A percentile compares a stretch with the other conserved stretches of the same genome.
These are phyloP conservation scores for Rhynchophorus ferrugineus DNA, from an alignment of 1,140 invertebrate genomes.

Conservation along the genomic window DNA sequence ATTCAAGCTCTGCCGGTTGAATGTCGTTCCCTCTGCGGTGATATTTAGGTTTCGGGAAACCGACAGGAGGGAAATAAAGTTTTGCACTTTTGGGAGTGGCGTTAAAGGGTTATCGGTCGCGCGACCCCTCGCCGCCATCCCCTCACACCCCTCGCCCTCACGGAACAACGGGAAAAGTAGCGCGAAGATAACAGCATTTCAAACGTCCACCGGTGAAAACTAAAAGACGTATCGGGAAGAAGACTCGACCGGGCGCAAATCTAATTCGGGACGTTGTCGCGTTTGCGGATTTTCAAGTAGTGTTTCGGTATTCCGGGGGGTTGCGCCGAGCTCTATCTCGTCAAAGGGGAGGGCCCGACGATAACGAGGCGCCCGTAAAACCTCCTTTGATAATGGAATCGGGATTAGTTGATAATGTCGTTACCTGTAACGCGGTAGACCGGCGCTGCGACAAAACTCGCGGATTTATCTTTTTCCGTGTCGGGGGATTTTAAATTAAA, in stretches of 20 bases:
- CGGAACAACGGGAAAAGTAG: constrained; percentile 20
- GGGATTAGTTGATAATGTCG: constrained; percentile 34
- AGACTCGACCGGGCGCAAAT: constrained; percentile 36
- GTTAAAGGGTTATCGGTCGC: neutral
- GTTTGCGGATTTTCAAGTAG: constrained; percentile 41
- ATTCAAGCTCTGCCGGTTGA: neutral
- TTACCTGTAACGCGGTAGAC: constrained; percentile 16
- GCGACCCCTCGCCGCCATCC: no score
- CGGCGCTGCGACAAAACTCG: neutral
- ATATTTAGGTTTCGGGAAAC: neutral
- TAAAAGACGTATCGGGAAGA: constrained; percentile 40
- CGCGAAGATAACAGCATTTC: constrained; percentile 40
- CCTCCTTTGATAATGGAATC: constrained; percentile 34
- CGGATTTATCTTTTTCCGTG: constrained; percentile 3
- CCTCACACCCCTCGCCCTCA: no score
- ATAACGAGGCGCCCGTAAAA: constrained; percentile 34
- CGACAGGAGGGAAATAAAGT: neutral
- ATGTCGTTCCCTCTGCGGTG: neutral
- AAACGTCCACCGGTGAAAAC: constrained; percentile 36
- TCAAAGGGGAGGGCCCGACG: constrained; percentile 18
- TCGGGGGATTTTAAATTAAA: constrained; percentile 6
- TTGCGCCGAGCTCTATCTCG: constrained; percentile 32
- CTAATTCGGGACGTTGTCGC: constrained; percentile 37
- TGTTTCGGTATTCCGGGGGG: constrained; percentile 39
- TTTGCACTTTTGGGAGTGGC: neutral